These are phyloP conservation scores for Alca torda DNA, from an alignment of 2,797 vertebrate species.

Conservation along the genomic window DNA sequence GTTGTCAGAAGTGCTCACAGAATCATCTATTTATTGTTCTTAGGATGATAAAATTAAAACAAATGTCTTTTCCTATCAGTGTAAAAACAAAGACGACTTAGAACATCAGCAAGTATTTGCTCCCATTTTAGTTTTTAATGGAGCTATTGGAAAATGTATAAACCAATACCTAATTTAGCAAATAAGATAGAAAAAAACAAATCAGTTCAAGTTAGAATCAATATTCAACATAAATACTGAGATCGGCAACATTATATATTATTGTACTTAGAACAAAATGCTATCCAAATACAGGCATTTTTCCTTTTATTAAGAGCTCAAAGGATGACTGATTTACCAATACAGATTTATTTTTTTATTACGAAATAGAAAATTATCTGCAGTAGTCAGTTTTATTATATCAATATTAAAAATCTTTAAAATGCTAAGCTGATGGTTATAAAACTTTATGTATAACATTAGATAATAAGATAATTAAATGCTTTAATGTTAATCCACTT, in stretches of 20 bases:
- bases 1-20: not conserved
- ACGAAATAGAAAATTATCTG: slow-evolving; percentile 55
- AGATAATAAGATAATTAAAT: slow-evolving; percentile 66
- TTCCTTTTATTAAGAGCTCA: slow-evolving; percentile 40
- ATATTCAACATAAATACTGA: slow-evolving; percentile 28
- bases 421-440: slow-evolving; percentile 49
- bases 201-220: slow-evolving; percentile 1
- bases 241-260: not conserved
- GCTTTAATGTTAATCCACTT: slow-evolving; percentile 48
- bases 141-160: slow-evolving; percentile 8
- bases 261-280: not conserved
- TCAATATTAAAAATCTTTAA: slow-evolving; percentile 55
- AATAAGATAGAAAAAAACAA: not conserved
- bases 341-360: slow-evolving; percentile 56
- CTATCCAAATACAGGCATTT: not conserved
- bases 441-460: slow-evolving; percentile 65
- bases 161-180: not conserved
- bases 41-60: not conserved
- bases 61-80: not conserved
- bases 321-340: slow-evolving; percentile 40
- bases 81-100: not conserved
- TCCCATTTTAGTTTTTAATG: slow-evolving; percentile 16
- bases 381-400: slow-evolving; percentile 53
- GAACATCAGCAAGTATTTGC: not conserved
- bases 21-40: slow-evolving; percentile 35